A percentile compares a stretch with the other conserved stretches of the same genome.
Evolutionary conservation across 1,140 invertebrate genomes (phyloP).

Genomic region (Hycleus cichorii): DNA sequence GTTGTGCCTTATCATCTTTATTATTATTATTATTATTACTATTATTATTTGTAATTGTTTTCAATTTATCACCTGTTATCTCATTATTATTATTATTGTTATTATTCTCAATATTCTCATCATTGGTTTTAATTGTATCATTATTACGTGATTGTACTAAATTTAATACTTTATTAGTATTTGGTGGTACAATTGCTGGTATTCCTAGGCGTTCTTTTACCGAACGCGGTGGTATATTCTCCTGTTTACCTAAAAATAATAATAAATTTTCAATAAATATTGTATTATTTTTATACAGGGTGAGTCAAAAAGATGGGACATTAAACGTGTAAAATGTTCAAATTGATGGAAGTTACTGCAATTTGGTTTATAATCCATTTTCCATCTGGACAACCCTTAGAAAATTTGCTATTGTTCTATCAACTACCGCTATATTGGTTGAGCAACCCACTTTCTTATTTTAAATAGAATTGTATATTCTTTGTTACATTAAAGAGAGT

Average conservation of each 20-base stretch:
- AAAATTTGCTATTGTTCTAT: background rate
- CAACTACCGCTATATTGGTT: no score
- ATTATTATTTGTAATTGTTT: conserved; percentile 26
- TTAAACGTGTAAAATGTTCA: no score
- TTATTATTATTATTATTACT: conserved; percentile 10
- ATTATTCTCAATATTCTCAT: conserved; percentile 30
- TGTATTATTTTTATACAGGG: no score
- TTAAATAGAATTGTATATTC: no score
- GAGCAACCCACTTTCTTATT: no score
- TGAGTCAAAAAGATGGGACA: no score
- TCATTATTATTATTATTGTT: conserved; percentile 21
- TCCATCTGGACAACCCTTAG: no score
- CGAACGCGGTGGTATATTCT: conserved; percentile 48
- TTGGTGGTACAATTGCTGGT: conserved; percentile 41
- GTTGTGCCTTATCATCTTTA: conserved; percentile 42
- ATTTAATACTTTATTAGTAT: conserved; percentile 43
- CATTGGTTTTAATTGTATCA: conserved; percentile 36
- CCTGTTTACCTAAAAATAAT: conserved; percentile 44
- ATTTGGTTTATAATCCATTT: no score
- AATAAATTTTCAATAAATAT: no score
- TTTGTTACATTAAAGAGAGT: no score
- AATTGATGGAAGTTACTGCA: no score
- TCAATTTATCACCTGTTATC: conserved; percentile 27
- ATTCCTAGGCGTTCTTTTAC: conserved; percentile 48
- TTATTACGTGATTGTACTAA: conserved; percentile 44